These are phyloP conservation scores for Trichomycterus rosablanca DNA, from an alignment of 2,113 vertebrate genomes.

Conservation along the genomic window DNA sequence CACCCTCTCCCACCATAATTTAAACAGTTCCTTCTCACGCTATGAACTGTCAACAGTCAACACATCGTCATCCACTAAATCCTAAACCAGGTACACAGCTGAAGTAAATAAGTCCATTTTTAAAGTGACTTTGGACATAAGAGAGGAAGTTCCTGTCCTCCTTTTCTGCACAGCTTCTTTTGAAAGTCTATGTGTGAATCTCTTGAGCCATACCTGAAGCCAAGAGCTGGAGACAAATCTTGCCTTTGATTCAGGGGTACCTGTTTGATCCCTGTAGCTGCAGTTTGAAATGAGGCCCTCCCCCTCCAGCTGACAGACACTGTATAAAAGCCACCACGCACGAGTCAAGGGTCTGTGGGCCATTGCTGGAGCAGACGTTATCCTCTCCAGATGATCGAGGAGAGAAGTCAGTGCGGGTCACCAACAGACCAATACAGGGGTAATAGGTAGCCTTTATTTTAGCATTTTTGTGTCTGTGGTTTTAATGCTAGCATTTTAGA, in stretches of 20 bases:
- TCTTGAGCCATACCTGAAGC: constrained; percentile 16
- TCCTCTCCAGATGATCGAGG: background rate
- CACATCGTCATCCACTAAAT: too few relatives aligned
- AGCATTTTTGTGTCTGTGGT: background rate
- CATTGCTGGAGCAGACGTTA: background rate
- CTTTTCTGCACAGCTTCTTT: constrained; percentile 11
- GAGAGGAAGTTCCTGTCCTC: background rate
- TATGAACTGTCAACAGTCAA: too few relatives aligned
- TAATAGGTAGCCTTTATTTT: constrained; percentile 12
- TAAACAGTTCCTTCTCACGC: too few relatives aligned
- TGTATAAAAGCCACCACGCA: constrained; percentile 24
- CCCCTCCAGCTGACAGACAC: constrained; percentile 22
- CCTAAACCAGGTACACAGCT: background rate
- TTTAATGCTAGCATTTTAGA: too few relatives aligned
- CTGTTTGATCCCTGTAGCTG: constrained; percentile 35
- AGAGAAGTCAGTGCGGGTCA: background rate
- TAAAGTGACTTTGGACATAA: background rate
- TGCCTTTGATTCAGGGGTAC: constrained; percentile 42
- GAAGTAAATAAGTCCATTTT: background rate
- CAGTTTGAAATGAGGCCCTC: constrained; percentile 19
- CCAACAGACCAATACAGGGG: background rate
- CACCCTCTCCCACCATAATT: too few relatives aligned
- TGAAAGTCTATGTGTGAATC: constrained; percentile 15
- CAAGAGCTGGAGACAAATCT: constrained; percentile 33
- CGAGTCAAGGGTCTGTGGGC: constrained; percentile 5